Evolutionary conservation across 2,888 invertebrate species (phyloP).

Genomic region (Lithophane semibrunnea): DNA sequence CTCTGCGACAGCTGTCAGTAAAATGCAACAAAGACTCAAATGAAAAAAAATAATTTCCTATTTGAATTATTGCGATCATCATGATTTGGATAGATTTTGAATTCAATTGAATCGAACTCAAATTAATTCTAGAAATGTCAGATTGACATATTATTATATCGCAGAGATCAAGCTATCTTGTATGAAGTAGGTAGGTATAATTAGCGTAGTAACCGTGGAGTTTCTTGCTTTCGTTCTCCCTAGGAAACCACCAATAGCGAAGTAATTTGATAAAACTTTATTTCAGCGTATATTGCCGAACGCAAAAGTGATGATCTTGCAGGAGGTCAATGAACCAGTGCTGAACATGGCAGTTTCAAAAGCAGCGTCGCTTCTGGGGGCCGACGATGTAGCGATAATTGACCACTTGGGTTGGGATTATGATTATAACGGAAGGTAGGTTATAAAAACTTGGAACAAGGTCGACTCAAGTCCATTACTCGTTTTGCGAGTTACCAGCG

Average conservation of each 20-base stretch:
- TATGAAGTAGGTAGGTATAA: too few relatives aligned
- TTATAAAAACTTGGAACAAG: not conserved
- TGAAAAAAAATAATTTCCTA: too few relatives aligned
- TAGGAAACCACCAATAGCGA: not conserved
- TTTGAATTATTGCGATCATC: too few relatives aligned
- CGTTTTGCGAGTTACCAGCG: constrained; percentile 12
- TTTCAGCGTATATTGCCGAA: constrained; percentile 75
- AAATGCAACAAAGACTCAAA: too few relatives aligned
- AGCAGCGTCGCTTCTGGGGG: constrained; percentile 82
- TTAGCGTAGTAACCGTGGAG: too few relatives aligned
- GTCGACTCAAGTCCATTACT: not conserved
- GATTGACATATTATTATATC: too few relatives aligned
- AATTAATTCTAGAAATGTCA: too few relatives aligned
- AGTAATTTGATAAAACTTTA: not conserved
- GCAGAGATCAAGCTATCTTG: too few relatives aligned
- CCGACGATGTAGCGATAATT: constrained; percentile 76
- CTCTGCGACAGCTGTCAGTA: too few relatives aligned
- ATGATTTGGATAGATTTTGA: too few relatives aligned
- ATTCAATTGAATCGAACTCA: too few relatives aligned
- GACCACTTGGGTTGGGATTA: constrained; percentile 80
- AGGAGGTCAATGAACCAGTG: constrained; percentile 83
- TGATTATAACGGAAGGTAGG: constrained; percentile 82
- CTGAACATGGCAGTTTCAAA: constrained; percentile 85
- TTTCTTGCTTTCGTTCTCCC: not conserved
- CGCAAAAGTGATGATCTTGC: constrained; percentile 83